Base-by-base conservation (phyloP, 2,888 invertebrate genomes). In the Synergus japonicus region DNA sequence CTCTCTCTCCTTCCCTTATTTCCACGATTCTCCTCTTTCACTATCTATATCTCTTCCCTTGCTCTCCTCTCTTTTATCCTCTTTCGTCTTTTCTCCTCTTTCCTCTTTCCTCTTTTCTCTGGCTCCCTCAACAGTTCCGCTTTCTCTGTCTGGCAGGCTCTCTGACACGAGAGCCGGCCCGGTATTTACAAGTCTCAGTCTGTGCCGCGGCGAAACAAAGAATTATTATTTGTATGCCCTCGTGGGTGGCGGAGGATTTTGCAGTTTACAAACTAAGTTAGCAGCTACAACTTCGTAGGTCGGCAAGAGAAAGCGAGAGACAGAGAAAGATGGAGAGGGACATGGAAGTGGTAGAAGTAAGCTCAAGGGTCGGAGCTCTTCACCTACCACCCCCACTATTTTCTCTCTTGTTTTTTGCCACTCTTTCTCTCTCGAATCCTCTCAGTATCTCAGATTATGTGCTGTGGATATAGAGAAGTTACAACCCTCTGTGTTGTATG, bases 231-330 rank as follows among this genome's bases (percentile, higher is more conserved):
- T 91, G 89, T 90, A 89, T 88, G 88, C 87, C 87, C 88, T 88
- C 86, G 88, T 87, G 89, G 89, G 88, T 87, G 88, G 87, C 88
- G 86, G 87, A 90, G 91, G 91, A 91, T 91, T 91, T 90, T 89
- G 88, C 89, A 91, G 90, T 91, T 90, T 89, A 89, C 90, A 91
- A 91, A 91, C 90, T 90, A 90, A 91, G 90, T 91, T 91, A 90
- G 88, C 89, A 87, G 88, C 88, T 88, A 87, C 88, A 88, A 89
- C 87, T 88, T 86, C 84, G 85, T 79, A 82, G 86, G 83, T 76
- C 83, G 83, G 85, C 83, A 83, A 84, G 78, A 85, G 82, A 18
- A 73, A 37, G 73, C 54, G 46, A 73, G 29, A 69, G 29, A 46
- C 29, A 7, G 13, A 49, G 46, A 41, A 18, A 46, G 67, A 60